These are phyloP conservation scores for Acromyrmex echinatior DNA, from an alignment of 1,140 invertebrate species.

Conservation along the genomic window DNA sequence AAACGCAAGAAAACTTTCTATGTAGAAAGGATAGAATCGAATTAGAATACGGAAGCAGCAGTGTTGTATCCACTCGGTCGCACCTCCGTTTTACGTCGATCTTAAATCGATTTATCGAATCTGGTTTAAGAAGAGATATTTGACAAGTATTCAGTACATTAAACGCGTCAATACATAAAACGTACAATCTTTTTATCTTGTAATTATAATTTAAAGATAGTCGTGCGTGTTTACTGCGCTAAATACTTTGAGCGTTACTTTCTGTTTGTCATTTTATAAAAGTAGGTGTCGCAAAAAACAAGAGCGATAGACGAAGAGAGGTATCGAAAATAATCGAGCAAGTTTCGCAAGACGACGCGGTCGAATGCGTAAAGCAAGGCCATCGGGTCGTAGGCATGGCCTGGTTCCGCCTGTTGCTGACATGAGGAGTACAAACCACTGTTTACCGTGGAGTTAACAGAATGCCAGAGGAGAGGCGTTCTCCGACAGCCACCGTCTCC, in stretches of 20 bases:
- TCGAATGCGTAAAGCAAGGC: constrained; percentile 79
- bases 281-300: constrained; percentile 26
- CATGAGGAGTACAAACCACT: constrained; percentile 22
- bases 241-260: background rate
- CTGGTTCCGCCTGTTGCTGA: constrained; percentile 66
- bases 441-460: constrained; percentile 38
- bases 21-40: background rate
- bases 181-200: background rate
- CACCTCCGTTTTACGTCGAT: background rate
- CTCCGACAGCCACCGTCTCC: constrained; percentile 5
- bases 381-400: constrained; percentile 78
- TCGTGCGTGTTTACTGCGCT: background rate
- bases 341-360: constrained; percentile 79
- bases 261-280: background rate
- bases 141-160: background rate
- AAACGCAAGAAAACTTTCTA: background rate
- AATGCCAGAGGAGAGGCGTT: constrained; percentile 35
- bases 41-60: background rate
- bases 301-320: constrained; percentile 57
- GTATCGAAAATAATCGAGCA: constrained; percentile 72
- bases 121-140: background rate
- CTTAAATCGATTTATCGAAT: background rate
- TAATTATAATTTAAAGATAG: background rate
- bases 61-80: background rate
- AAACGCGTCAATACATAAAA: too few relatives aligned